phyloP scores from a whole-genome alignment of 2,888 invertebrate genomes.

The Eilema griseolum region DNA sequence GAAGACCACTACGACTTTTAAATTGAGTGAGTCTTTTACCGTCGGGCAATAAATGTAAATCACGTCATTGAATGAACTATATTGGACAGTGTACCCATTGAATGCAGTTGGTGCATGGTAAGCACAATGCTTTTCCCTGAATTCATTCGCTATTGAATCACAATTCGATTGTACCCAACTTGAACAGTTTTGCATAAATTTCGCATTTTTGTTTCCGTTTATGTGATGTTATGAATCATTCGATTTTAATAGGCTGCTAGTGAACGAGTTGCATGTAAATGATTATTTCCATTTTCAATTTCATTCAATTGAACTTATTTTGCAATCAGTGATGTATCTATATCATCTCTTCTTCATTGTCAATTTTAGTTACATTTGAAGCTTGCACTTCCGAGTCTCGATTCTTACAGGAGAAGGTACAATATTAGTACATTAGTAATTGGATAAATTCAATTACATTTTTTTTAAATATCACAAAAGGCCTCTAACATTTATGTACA shows the following conservation, averaged over 20 bases:
- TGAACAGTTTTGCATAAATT: slow-evolving; percentile 67
- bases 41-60: slow-evolving; percentile 77
- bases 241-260: slow-evolving; percentile 24
- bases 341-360: too few relatives aligned
- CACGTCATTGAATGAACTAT: slow-evolving; percentile 75
- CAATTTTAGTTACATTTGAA: too few relatives aligned
- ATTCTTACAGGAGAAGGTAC: too few relatives aligned
- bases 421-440: too few relatives aligned
- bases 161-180: slow-evolving; percentile 73
- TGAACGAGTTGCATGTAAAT: not conserved
- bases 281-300: not conserved
- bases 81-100: slow-evolving; percentile 70
- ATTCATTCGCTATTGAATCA: slow-evolving; percentile 77
- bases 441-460: too few relatives aligned
- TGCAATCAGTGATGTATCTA: too few relatives aligned
- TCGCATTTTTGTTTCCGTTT: slow-evolving; percentile 54
- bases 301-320: not conserved
- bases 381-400: too few relatives aligned
- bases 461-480: too few relatives aligned
- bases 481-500: not conserved
- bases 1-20: slow-evolving; percentile 57
- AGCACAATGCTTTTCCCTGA: slow-evolving; percentile 74
- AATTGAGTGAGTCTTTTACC: slow-evolving; percentile 66
- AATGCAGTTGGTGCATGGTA: slow-evolving; percentile 74
- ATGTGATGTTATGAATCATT: slow-evolving; percentile 40